These are phyloP conservation scores for Lethenteron reissneri DNA, from an alignment of 2,113 vertebrate genomes.

Conservation along the genomic window DNA sequence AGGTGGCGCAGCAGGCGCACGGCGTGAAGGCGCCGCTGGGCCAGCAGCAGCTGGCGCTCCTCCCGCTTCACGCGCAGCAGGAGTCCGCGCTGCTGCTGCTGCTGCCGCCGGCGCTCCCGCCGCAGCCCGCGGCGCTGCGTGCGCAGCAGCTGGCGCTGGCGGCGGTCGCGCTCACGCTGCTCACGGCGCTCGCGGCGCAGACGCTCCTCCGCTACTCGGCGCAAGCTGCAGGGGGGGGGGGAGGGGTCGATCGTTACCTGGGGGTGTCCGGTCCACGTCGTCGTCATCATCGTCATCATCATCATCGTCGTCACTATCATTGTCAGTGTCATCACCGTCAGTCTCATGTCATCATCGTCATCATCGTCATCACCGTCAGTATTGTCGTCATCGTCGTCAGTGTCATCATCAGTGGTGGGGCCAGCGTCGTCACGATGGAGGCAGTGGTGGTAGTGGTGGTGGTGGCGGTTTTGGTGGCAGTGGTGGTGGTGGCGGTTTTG, in stretches of 20 bases:
- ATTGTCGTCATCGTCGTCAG: not conserved
- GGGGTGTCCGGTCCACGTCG: not conserved
- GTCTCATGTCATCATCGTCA: too few species aligned
- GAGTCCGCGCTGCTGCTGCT: not conserved
- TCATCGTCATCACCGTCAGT: too few species aligned
- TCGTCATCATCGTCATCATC: not conserved
- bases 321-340: not conserved
- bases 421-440: too few species aligned
- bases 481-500: too few species aligned
- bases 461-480: too few species aligned
- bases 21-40: conserved; percentile 30
- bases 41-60: conserved; percentile 30
- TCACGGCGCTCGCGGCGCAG: too few species aligned
- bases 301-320: not conserved
- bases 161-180: too few species aligned
- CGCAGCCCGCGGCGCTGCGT: too few species aligned
- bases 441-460: too few species aligned
- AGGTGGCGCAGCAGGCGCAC: conserved; percentile 24
- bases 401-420: too few species aligned
- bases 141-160: too few species aligned
- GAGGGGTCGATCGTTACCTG: not conserved
- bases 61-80: conserved; percentile 17
- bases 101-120: not conserved
- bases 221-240: too few species aligned
- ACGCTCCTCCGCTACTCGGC: not conserved